Evolutionary conservation across 2,113 vertebrate genomes (phyloP), one percentile per base, ranked within the genome.

Genomic region (Xerus inauris): DNA sequence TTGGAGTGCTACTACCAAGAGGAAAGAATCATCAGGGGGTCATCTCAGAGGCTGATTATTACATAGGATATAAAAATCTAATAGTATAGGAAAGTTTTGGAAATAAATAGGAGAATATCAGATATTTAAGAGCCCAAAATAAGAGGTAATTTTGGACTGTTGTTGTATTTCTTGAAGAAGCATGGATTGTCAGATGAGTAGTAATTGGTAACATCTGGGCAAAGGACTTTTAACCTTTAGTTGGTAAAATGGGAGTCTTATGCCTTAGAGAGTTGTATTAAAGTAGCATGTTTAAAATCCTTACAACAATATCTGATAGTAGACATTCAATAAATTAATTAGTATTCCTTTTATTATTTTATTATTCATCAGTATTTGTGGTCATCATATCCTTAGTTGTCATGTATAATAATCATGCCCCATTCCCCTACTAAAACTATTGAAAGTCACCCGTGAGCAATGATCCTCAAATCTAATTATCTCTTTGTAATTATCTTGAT

Each of bases 91-190:
- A 93, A 86, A 85, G 4, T 62, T 59, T 89, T 93, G 16, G 45
- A 94, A 94, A 42, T 76, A 75, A 67, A 85, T 51, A 51, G 45
- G 47, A 81, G 59, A 73, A 14, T 89, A 67, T 65, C 30, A 77
- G 35, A 83, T 82, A 91, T 91, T 14, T 81, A 47, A 65, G 57
- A 81, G 57, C 67, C 81, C 91, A 87, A 80, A 72, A 17, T 42
- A 72, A 57, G 84, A 96, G 35, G 20, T 84, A 82, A 91, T 83
- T 91, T 94, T 96, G 87, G 72, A 49, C 54, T 42, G 38, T 72
- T 94, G 20, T 90, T 57, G 49, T 57, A 38, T 42, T 64, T 87
- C 38, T 83, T 38, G 93, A 83, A 93, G 73, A 86, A 87, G 71
- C 17, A 8, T 86, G 38, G 35, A 12, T 94, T 92, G 38, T 71